These are phyloP conservation scores for Drosophila planitibia DNA, from an alignment of 2,888 invertebrate species.

Conservation along the genomic window DNA sequence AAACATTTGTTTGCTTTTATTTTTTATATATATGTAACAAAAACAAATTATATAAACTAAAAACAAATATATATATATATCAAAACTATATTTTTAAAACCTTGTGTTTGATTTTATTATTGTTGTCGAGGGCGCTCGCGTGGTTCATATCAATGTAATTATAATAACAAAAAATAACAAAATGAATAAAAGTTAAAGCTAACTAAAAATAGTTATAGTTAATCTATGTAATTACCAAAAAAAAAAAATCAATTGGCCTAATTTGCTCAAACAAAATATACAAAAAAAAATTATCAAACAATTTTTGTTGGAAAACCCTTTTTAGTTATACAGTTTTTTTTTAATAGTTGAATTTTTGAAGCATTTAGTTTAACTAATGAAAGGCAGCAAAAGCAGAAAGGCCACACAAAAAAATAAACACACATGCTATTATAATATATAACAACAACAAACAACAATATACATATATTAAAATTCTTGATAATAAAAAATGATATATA, in stretches of 20 bases:
- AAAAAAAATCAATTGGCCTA: constrained; percentile 53
- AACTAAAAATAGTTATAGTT: constrained; percentile 40
- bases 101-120: constrained; percentile 28
- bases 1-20: constrained; percentile 37
- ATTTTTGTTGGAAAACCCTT: background rate
- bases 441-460: constrained; percentile 37
- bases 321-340: constrained; percentile 25
- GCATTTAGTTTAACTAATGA: constrained; percentile 71
- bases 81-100: constrained; percentile 32
- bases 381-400: constrained; percentile 15
- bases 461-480: constrained; percentile 65
- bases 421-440: constrained; percentile 22
- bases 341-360: constrained; percentile 69
- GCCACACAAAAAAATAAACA: constrained; percentile 20
- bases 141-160: constrained; percentile 67
- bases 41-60: constrained; percentile 26
- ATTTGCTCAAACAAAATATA: constrained; percentile 62
- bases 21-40: constrained; percentile 22
- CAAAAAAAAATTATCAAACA: constrained; percentile 10
- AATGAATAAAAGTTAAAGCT: constrained; percentile 16
- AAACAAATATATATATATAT: constrained; percentile 35
- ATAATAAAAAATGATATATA: constrained; percentile 61
- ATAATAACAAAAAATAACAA: constrained; percentile 19
- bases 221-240: constrained; percentile 38
- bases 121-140: constrained; percentile 42